A percentile compares a stretch with the other conserved stretches of the same genome.
phyloP scores from a whole-genome alignment of 2,113 vertebrate genomes.

The Fulmarus glacialis region DNA sequence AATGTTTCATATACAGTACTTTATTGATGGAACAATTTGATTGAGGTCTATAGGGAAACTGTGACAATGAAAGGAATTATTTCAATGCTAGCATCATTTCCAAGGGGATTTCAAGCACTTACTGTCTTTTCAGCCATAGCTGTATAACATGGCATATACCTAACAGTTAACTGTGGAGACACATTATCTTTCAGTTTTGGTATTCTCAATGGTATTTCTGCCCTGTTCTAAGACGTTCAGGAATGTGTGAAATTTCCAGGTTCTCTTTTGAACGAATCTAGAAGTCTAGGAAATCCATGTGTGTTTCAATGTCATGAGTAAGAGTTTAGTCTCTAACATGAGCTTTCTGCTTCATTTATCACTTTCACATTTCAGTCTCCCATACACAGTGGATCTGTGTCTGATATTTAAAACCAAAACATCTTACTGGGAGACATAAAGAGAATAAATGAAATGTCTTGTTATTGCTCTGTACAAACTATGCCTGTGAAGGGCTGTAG shows the following conservation, averaged over 20 bases:
- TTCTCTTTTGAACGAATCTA: neutral
- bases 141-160: neutral
- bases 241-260: neutral
- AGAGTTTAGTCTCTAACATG: neutral
- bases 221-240: neutral
- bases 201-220: neutral
- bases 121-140: neutral
- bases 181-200: neutral
- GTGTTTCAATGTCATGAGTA: neutral
- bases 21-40: conserved; percentile 30
- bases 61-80: neutral
- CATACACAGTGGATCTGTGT: neutral
- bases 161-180: neutral
- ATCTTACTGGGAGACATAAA: neutral
- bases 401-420: neutral
- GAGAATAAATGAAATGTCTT: neutral
- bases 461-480: neutral
- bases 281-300: neutral
- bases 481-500: neutral
- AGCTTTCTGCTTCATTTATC: neutral
- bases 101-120: neutral
- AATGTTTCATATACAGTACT: neutral
- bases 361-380: neutral
- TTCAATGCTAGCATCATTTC: neutral
- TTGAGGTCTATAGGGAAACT: neutral